These are phyloP conservation scores for Heliocidaris erythrogramma DNA, from an alignment of 35 echinoderm and acorn worm species.

Conservation along the genomic window DNA sequence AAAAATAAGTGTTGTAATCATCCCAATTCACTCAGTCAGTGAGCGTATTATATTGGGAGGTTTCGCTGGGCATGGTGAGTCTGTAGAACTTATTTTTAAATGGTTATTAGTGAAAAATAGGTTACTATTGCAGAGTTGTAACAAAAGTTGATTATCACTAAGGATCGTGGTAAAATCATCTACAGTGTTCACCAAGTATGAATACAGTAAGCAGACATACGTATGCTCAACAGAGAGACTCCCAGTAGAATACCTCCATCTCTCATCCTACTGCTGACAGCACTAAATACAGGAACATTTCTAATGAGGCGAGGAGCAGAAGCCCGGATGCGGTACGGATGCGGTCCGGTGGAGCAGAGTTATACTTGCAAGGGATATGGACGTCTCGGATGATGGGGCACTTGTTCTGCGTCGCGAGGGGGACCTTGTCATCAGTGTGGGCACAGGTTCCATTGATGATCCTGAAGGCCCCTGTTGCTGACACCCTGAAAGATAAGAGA, in stretches of 20 bases:
- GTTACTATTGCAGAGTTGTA: too few relatives aligned
- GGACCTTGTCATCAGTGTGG: conserved; percentile 79
- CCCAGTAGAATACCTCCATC: neutral
- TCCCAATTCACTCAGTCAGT: too few relatives aligned
- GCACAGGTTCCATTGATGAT: conserved; percentile 98
- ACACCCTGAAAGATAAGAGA: conserved; percentile 59
- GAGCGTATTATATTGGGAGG: too few relatives aligned
- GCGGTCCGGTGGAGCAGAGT: neutral
- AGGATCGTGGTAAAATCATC: too few relatives aligned
- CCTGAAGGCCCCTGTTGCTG: conserved; percentile 91
- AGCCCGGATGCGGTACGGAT: neutral
- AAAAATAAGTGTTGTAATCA: too few relatives aligned
- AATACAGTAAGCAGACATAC: too few relatives aligned
- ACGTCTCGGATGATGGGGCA: conserved; percentile 77
- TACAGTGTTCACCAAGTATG: too few relatives aligned
- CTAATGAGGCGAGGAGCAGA: neutral
- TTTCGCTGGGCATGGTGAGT: too few relatives aligned
- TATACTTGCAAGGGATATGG: conserved; percentile 67
- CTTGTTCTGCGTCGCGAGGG: conserved; percentile 68
- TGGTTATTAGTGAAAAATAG: too few relatives aligned
- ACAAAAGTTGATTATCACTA: too few relatives aligned
- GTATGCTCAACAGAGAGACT: neutral
- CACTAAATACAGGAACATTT: neutral
- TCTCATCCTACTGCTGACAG: neutral
- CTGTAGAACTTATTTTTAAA: too few relatives aligned